Conservation (phyloP, 2,888 invertebrate species). For the Tenthredo notha region DNA sequence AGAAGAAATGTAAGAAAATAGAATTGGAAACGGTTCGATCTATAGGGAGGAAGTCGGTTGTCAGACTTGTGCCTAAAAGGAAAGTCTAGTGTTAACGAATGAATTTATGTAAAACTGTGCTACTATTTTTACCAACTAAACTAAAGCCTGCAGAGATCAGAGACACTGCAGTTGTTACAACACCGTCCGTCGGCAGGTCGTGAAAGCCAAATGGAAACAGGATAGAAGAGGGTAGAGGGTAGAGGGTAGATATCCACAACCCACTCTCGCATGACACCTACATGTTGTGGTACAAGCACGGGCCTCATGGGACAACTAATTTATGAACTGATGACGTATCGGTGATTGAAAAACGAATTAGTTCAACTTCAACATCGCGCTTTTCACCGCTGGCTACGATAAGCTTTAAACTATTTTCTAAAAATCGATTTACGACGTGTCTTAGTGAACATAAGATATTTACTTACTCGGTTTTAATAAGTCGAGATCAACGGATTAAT, state of each 20-base stretch:
- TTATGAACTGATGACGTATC: constrained; percentile 43
- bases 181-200: constrained; percentile 54
- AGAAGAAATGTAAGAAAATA: constrained; percentile 28
- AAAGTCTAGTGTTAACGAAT: constrained; percentile 34
- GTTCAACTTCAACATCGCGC: neutral
- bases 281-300: neutral
- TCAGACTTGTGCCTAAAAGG: neutral
- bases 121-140: constrained; percentile 36
- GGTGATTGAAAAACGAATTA: constrained; percentile 43
- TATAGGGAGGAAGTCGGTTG: neutral
- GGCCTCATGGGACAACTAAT: constrained; percentile 26
- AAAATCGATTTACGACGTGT: neutral
- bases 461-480: neutral
- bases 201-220: constrained; percentile 45
- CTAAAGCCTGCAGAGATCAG: neutral
- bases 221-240: constrained; percentile 1
- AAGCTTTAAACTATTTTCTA: neutral
- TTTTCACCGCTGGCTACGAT: neutral
- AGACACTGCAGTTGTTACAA: constrained; percentile 51
- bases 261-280: constrained; percentile 26
- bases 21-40: constrained; percentile 2
- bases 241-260: constrained; percentile 32
- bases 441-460: neutral
- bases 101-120: constrained; percentile 42
- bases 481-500: neutral